A percentile compares a stretch with the other conserved stretches of the same genome.
These are phyloP conservation scores for Hippoglossus stenolepis DNA, from an alignment of 2,113 vertebrate species.

Conservation along the genomic window DNA sequence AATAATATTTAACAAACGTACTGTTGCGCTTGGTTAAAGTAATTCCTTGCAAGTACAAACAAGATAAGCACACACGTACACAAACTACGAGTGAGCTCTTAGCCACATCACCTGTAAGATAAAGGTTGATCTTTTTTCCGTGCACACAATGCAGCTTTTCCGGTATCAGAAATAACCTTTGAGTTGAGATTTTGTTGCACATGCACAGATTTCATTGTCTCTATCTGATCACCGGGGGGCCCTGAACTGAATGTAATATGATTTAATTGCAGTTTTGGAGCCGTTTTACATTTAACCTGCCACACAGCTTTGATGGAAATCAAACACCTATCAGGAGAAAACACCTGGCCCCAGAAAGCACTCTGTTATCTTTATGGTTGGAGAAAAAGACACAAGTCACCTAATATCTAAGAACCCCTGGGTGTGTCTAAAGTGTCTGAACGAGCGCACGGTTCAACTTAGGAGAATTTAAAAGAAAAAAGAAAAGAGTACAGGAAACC, in stretches of 20 bases:
- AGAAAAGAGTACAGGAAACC: constrained; percentile 45
- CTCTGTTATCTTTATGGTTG: constrained; percentile 23
- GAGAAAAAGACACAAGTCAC: constrained; percentile 18
- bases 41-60: constrained; percentile 71
- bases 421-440: constrained; percentile 39
- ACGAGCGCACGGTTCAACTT: constrained; percentile 19
- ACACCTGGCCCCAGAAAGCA: background rate
- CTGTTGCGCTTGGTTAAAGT: constrained; percentile 65
- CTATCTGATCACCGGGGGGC: constrained; percentile 25
- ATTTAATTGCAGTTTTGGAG: constrained; percentile 24
- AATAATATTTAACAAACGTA: constrained; percentile 78
- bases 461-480: constrained; percentile 19
- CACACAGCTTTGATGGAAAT: constrained; percentile 15
- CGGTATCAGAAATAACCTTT: constrained; percentile 43
- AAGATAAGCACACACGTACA: constrained; percentile 70
- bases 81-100: constrained; percentile 30
- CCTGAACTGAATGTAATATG: constrained; percentile 9
- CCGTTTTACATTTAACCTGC: constrained; percentile 20
- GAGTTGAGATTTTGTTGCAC: constrained; percentile 13
- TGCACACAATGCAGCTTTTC: constrained; percentile 28
- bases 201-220: constrained; percentile 23
- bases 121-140: constrained; percentile 38
- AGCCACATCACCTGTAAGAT: constrained; percentile 62
- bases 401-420: constrained; percentile 20
- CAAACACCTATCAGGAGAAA: background rate